phyloP scores from a whole-genome alignment of 2,113 vertebrate species.

The Urocynchramus pylzowi region DNA sequence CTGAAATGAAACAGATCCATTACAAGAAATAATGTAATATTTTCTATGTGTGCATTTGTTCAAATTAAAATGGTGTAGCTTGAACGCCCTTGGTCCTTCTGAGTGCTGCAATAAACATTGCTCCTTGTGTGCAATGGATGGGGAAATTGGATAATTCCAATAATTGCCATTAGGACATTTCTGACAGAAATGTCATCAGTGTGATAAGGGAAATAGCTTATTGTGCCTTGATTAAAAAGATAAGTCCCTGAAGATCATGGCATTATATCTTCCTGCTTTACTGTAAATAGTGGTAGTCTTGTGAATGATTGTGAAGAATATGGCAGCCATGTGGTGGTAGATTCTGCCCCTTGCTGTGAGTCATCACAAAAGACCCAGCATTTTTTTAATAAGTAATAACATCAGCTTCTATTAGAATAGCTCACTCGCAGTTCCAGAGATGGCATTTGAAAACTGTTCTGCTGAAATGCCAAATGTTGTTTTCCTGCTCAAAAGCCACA shows the following conservation, averaged over 20 bases:
- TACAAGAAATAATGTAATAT: not conserved
- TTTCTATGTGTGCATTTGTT: not conserved
- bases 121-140: not conserved
- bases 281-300: not conserved
- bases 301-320: not conserved
- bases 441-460: constrained; percentile 8
- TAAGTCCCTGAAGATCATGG: not conserved
- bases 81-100: not conserved
- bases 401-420: not conserved
- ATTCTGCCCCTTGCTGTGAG: not conserved
- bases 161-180: not conserved
- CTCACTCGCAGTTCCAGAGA: not conserved
- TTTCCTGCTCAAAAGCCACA: constrained; percentile 17
- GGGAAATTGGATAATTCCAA: not conserved
- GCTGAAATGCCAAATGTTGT: constrained; percentile 39
- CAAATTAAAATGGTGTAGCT: not conserved
- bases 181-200: not conserved
- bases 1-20: not conserved
- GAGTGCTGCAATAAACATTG: not conserved
- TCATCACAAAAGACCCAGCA: not conserved
- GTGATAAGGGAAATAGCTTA: not conserved
- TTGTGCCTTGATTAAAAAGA: not conserved
- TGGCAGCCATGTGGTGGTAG: not conserved
- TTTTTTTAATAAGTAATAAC: not conserved
- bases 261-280: not conserved